Evolutionary conservation across 1,140 invertebrate species (phyloP).

Genomic region (Acyrthosiphon pisum): DNA sequence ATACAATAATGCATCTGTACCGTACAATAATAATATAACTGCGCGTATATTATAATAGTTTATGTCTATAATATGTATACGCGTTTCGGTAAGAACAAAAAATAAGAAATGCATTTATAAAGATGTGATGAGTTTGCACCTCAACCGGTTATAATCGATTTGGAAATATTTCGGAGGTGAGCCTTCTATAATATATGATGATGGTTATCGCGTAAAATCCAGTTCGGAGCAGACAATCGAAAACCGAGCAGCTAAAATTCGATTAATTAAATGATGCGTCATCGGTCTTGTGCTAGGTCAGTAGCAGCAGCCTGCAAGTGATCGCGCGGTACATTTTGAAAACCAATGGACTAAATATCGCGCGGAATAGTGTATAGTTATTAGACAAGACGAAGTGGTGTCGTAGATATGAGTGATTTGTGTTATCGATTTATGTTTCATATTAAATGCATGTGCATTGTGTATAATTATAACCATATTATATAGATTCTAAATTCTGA

Average conservation of each 20-base stretch:
- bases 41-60: neutral
- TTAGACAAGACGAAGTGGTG: neutral
- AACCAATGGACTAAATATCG: neutral
- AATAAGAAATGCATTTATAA: neutral
- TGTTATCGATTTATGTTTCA: neutral
- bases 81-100: neutral
- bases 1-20: neutral
- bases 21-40: no score
- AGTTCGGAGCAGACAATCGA: neutral
- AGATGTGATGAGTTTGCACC: neutral
- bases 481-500: no score
- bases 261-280: neutral
- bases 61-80: neutral
- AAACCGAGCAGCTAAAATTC: neutral
- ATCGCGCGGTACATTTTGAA: neutral
- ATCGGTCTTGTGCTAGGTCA: neutral
- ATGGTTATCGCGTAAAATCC: conserved; percentile 7
- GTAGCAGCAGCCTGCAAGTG: neutral
- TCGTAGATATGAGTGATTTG: neutral
- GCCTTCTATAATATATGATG: neutral
- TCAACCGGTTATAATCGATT: conserved; percentile 15
- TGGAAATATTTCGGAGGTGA: neutral
- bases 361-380: neutral
- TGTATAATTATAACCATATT: no score
- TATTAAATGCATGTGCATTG: no score